Evolutionary conservation across 2,797 vertebrate genomes (phyloP).

Genomic region (Chaetophractus vellerosus): DNA sequence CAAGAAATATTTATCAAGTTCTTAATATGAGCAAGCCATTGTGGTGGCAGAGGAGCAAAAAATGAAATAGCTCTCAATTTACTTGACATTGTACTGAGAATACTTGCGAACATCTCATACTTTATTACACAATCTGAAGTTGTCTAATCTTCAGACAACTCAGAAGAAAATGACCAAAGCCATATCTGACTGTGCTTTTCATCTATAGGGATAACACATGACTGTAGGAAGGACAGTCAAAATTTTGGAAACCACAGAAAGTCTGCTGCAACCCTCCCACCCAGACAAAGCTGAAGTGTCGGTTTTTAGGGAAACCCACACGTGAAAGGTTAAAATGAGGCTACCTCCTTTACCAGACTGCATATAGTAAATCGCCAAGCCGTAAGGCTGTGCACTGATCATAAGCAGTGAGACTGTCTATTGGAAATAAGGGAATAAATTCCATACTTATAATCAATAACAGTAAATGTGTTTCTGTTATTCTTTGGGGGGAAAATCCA

Average conservation of each 20-base stretch:
- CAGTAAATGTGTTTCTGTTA: neutral
- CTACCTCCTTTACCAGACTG: neutral
- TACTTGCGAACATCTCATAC: neutral
- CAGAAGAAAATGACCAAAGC: neutral
- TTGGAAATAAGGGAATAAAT: neutral
- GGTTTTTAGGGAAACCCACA: neutral
- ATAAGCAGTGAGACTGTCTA: neutral
- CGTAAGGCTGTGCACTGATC: neutral
- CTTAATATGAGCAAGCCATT: neutral
- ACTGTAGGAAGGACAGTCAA: neutral
- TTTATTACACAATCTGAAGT: neutral
- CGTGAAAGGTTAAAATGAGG: neutral
- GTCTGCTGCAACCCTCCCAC: neutral
- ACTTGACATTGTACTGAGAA: neutral
- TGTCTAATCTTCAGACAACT: neutral
- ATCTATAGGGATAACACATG: neutral
- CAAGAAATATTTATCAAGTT: neutral
- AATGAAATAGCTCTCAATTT: neutral
- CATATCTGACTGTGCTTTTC: neutral
- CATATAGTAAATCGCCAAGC: neutral
- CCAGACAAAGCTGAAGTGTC: neutral
- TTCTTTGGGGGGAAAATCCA: neutral
- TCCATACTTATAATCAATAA: neutral
- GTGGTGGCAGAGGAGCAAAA: neutral
- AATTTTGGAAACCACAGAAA: neutral